Conservation (phyloP, 2,113 vertebrate species). For the Halcyon senegalensis region DNA sequence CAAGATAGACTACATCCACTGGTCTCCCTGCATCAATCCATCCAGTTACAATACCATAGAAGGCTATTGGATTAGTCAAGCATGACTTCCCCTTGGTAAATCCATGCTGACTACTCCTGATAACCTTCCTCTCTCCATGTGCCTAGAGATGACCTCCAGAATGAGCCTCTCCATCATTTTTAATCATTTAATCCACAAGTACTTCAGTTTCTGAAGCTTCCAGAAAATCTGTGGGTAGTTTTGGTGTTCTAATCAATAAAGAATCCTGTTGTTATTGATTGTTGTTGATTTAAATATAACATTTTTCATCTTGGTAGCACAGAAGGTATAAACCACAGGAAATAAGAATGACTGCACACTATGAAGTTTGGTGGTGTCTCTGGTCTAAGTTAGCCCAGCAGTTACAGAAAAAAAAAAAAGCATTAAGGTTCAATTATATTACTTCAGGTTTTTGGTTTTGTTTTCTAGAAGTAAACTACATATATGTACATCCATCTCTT, state of each 20-base stretch:
- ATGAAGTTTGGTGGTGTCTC: not conserved
- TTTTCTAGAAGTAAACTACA: not conserved
- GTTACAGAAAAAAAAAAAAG: not conserved
- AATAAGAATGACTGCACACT: not conserved
- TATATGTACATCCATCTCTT: too few species aligned
- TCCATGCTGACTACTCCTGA: too few species aligned
- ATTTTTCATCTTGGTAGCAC: not conserved
- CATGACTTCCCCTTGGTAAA: too few species aligned
- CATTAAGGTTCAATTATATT: rapidly evolving
- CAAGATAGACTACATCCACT: too few species aligned
- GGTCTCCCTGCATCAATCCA: too few species aligned
- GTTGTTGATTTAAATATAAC: rapidly evolving
- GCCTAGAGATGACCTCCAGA: too few species aligned
- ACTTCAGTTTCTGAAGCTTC: not conserved
- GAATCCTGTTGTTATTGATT: not conserved
- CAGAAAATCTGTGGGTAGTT: not conserved
- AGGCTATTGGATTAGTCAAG: too few species aligned
- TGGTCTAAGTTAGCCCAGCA: not conserved
- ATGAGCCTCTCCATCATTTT: too few species aligned
- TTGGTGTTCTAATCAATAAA: not conserved
- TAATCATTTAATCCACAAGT: not conserved
- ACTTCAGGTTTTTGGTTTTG: not conserved
- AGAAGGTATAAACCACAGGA: not conserved
- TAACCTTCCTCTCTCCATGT: too few species aligned
- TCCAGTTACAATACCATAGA: too few species aligned